Evolutionary conservation across 2,113 vertebrate genomes (phyloP).

Genomic region (Rhabdornis inornatus): DNA sequence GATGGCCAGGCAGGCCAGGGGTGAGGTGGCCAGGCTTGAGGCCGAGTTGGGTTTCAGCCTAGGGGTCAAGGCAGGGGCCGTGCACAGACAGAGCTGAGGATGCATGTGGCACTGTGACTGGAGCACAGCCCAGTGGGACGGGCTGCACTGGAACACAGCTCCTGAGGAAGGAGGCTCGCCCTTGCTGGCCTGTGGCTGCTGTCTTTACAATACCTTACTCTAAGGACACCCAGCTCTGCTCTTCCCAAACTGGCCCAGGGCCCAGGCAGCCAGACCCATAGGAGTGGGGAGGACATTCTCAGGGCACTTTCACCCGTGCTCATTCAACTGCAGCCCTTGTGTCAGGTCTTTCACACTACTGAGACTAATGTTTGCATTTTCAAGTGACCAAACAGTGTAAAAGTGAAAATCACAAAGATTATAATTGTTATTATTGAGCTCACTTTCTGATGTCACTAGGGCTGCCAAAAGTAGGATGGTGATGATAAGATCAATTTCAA

Average conservation of each 20-base stretch:
- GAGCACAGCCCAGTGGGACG: not conserved
- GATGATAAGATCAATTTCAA: not conserved
- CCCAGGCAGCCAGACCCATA: not conserved
- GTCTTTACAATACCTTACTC: fast-evolving
- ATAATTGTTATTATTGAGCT: not conserved
- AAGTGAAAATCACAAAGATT: not conserved
- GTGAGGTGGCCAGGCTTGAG: not conserved
- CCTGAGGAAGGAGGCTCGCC: not conserved
- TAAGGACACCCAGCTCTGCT: not conserved
- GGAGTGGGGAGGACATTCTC: fast-evolving
- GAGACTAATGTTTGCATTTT: not conserved
- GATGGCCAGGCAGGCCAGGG: not conserved
- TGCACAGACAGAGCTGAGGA: not conserved
- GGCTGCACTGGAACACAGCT: fast-evolving
- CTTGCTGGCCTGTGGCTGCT: not conserved
- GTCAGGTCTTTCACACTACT: not conserved
- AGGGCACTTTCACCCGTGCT: not conserved
- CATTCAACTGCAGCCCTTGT: not conserved
- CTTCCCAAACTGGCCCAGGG: not conserved
- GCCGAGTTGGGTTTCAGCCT: fast-evolving
- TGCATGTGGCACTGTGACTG: not conserved
- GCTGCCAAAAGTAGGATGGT: not conserved
- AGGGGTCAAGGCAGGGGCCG: fast-evolving
- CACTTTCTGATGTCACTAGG: not conserved
- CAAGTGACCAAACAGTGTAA: not conserved